Base-by-base conservation (phyloP, 2,888 invertebrate species). In the Drosophila suboccidentalis region DNA sequence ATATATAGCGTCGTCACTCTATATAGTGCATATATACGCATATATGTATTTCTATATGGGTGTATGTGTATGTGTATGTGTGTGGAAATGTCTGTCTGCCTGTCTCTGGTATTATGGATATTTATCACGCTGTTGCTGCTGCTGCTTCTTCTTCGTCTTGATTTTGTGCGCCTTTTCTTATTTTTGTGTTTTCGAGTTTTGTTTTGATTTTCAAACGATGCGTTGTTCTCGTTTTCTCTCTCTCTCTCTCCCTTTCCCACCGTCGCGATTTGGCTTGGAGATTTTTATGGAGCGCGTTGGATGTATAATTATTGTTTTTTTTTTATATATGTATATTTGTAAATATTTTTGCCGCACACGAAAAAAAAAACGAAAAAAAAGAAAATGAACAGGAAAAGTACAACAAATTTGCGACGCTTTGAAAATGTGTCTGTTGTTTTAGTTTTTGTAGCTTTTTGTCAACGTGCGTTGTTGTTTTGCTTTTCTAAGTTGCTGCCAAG, bases 271-370 rank as follows among this genome's bases (percentile, higher is more conserved):
- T 49, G 32, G 29, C 22, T 60, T 66, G 57, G 36, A 44, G 54
- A 54, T 60, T 74, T 75, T 75, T 64, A 64, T 74, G 70, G 75
- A 70, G 70, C 63, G 38, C 59, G 55, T 59, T 74, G 50, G 46
- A 32, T 68, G 19, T 63, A 38, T 46, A 19, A 15, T 26, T 57
- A 19, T 43, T 55, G 10, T 13, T 50, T 11, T 61, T 50, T 60
- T 50, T 26, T 65, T 26, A 5, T 26, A 6, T 26, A 26, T 6
- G 43, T 61, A 19, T 53, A 58, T 54, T 57, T 63, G 39, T 58
- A 58, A 55, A 55, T 41, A 22, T 58, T 54, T 49, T n/a, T 62
- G 66, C 67, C 71, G 43, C 58, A 46, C 64, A 65, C 69, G 50
- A 60, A 75, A 58, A 34, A 58, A 34, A 77, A 59, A 26, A 15